Evolutionary conservation across 2,888 invertebrate genomes (phyloP), one percentile per base, ranked within the genome.

Genomic region (Meghimatium bilineatum): DNA sequence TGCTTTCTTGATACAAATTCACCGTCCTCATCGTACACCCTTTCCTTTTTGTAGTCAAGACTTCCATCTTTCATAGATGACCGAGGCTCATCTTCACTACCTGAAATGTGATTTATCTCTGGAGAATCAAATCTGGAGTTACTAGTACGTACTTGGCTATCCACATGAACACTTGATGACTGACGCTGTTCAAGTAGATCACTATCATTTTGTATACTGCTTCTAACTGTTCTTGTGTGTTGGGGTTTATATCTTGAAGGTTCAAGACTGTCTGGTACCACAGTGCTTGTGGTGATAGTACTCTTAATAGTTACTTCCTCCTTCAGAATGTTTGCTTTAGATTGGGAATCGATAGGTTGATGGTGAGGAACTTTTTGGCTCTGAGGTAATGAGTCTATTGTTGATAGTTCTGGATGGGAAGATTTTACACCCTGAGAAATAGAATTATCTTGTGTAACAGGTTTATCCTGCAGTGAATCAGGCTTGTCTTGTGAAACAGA

Each of bases 201-300:
- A 26, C 44, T 1, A 32, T 56, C 34, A 10, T 36, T 71, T 56
- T 32, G 26, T 36, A 71, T 56, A 71, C 71, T 80, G 36, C 36
- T 56, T 56, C 12, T n/a, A 14, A 20, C 1, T 36, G 34, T 38
- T 34, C 49, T 49, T 52, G 29, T 5, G 14, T 26, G n/a, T n/a
- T 79, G 79, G 36, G 69, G 52, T 74, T 74, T 63, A 60, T 74
- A 63, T 34, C 56, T 34, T 12, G 56, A 49, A 60, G 74, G 1
- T 26, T 72, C 23, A 63, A 44, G 2, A 44, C 36, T 71, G 49
- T 20, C 32, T 29, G 23, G 20, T 32, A 49, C 44, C 44, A 52
- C 74, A 74, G 34, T 20, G 32, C 52, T 26, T 17, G 66, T n/a
- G 36, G 67, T 36, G n/a, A 52, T 8, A 44, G 67, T 1, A 36